Percentiles rank a stretch among this genome's conserved stretches.
These are phyloP conservation scores for Thalassaphorura encarpata DNA, from an alignment of 1,140 invertebrate species.

Conservation along the genomic window DNA sequence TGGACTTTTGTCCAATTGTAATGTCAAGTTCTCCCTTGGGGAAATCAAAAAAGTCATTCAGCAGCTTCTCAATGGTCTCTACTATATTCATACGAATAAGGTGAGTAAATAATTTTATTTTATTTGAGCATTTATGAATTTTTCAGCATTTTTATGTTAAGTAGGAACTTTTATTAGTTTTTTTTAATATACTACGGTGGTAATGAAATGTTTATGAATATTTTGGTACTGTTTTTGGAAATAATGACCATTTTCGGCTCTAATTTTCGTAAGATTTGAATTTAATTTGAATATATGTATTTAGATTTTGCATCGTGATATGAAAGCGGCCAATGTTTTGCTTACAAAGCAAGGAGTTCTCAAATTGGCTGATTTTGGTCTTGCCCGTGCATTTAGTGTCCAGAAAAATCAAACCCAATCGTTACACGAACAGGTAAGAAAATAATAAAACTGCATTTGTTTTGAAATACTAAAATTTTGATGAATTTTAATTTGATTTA, in stretches of 20 bases:
- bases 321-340: conserved; percentile 98
- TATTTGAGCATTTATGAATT: not conserved
- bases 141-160: not conserved
- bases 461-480: too few relatives aligned
- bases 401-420: conserved; percentile 74
- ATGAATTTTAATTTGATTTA: too few relatives aligned
- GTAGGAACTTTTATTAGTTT: too few relatives aligned
- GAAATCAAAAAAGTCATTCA: conserved; percentile 99
- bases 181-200: too few relatives aligned
- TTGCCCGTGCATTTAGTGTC: conserved; percentile 83
- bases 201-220: too few relatives aligned
- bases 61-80: conserved; percentile 90
- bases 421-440: conserved; percentile 80
- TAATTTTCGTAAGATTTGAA: too few relatives aligned
- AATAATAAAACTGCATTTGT: too few relatives aligned
- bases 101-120: conserved; percentile 38
- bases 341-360: conserved; percentile 94
- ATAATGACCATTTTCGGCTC: too few relatives aligned
- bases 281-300: not conserved
- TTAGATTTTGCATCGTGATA: conserved; percentile 79
- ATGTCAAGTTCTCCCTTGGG: conserved; percentile 91
- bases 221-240: too few relatives aligned
- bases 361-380: conserved; percentile 86
- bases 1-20: conserved; percentile 87
- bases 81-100: conserved; percentile 95